Evolutionary conservation across 2,113 vertebrate genomes (phyloP), one percentile per base, ranked within the genome.

Genomic region (Sander vitreus): DNA sequence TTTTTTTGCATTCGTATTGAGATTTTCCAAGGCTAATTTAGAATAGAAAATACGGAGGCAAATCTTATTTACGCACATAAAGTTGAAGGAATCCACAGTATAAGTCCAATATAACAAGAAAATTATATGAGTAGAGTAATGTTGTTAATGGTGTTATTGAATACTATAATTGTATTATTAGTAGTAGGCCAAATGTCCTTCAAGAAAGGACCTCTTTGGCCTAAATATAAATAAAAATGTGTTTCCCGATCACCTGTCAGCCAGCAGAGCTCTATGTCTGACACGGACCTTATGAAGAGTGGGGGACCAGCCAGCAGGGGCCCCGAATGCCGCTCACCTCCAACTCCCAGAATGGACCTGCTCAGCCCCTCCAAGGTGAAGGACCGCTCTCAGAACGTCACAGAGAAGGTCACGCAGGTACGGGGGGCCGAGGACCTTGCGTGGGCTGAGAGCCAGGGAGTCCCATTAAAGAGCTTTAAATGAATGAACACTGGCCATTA

Each of bases 401-500:
- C 85, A 80, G 92, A 94, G 85, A 95, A 92, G 80, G 93, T 95
- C 86, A 94, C 94, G 0, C 93, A 93, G 93, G 94, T 95, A 93
- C 1, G 80, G 47, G 50, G 70, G 30, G 15, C 10, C 6, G 5
- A 53, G 51, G 78, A 67, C 23, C 21, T 79, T 19, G 54, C 51
- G 23, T 18, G 63, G 54, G 12, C 23, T 16, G 15, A 63, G 33
- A 59, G 15, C 25, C 9, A 45, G 16, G 23, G n/a, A 21, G 54
- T 75, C 27, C 21, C 0, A n/a, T 72, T 30, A 18, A 30, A n/a
- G n/a, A 50, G 36, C 21, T 53, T 48, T 47, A 18, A 88, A 6
- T 68, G 12, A 73, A 63, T 25, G 0, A 78, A 62, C 27, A 11
- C 66, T 45, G 2, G 13, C 62, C 6, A 25, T 54, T 73, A 10